Percentiles rank a stretch among this genome's conserved stretches.
These are phyloP conservation scores for Pocillopora meandrina DNA, from an alignment of 92 coral and sea anemone species.

Conservation along the genomic window DNA sequence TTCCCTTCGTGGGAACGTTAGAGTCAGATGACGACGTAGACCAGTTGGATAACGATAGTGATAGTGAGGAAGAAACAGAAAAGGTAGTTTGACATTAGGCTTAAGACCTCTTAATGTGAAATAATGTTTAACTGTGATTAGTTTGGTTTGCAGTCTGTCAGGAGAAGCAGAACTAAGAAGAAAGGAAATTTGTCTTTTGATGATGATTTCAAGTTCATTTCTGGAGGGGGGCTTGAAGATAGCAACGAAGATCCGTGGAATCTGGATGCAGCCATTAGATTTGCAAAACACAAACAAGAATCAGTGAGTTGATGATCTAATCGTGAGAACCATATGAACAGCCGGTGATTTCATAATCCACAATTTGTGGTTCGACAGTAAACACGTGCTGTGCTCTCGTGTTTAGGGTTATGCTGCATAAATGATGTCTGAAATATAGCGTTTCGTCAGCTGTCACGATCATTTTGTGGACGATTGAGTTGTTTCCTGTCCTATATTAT, in stretches of 20 bases:
- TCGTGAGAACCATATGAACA: not conserved
- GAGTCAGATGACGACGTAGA: constrained; percentile 96
- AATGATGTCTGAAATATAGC: too few species aligned
- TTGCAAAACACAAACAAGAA: constrained; percentile 71
- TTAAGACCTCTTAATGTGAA: not conserved
- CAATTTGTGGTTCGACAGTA: too few species aligned
- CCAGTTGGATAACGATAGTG: constrained; percentile 77
- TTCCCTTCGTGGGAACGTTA: constrained; percentile 92
- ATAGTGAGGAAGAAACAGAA: constrained; percentile 80
- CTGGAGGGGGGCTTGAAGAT: constrained; percentile 51
- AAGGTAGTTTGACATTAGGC: constrained; percentile 19
- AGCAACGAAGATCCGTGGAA: constrained; percentile 67
- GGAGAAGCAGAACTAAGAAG: constrained; percentile 59
- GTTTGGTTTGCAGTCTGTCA: not conserved
- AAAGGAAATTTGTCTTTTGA: constrained; percentile 65
- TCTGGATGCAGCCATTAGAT: constrained; percentile 80
- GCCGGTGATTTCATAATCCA: too few species aligned
- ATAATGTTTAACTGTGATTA: not conserved
- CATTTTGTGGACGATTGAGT: too few species aligned
- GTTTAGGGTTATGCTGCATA: too few species aligned
- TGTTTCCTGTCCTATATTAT: too few species aligned
- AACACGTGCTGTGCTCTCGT: too few species aligned
- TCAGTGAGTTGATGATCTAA: constrained; percentile 39
- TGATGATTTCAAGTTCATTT: constrained; percentile 80
- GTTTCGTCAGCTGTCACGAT: too few species aligned